Conservation (phyloP, 2,888 invertebrate genomes). For the Schizaphis graminum region DNA sequence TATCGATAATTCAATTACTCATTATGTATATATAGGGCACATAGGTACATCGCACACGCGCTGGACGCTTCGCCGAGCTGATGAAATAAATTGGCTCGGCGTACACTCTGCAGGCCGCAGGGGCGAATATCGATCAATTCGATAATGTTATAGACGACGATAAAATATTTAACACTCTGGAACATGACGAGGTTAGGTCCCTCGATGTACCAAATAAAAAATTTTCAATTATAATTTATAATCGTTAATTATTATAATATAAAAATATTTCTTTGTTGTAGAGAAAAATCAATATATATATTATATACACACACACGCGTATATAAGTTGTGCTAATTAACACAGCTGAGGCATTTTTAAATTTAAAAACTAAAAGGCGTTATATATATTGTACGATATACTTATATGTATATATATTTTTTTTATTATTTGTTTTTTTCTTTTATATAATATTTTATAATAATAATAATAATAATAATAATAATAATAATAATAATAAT, state of each 20-base stretch:
- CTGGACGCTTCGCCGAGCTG: background rate
- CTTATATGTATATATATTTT: background rate
- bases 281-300: slow-evolving; percentile 45
- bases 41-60: background rate
- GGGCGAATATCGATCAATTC: background rate
- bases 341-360: slow-evolving; percentile 9
- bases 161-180: background rate
- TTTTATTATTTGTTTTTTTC: slow-evolving; percentile 43
- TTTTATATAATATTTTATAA: slow-evolving; percentile 48
- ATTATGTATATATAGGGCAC: background rate
- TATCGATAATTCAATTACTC: slow-evolving; percentile 18
- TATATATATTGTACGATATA: slow-evolving; percentile 26
- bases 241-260: background rate
- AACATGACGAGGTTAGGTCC: background rate
- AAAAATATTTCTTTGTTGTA: background rate
- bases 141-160: background rate
- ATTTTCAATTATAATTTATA: background rate
- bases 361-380: slow-evolving; percentile 49
- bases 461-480: slow-evolving; percentile 54
- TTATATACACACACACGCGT: background rate
- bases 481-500: slow-evolving; percentile 44
- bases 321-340: slow-evolving; percentile 18
- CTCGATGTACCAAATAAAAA: background rate
- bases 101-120: background rate
- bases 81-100: slow-evolving; percentile 17